Percentiles rank a stretch among this genome's conserved stretches.
These are phyloP conservation scores for Aradus depressus DNA, from an alignment of 2,888 invertebrate genomes.

Conservation along the genomic window DNA sequence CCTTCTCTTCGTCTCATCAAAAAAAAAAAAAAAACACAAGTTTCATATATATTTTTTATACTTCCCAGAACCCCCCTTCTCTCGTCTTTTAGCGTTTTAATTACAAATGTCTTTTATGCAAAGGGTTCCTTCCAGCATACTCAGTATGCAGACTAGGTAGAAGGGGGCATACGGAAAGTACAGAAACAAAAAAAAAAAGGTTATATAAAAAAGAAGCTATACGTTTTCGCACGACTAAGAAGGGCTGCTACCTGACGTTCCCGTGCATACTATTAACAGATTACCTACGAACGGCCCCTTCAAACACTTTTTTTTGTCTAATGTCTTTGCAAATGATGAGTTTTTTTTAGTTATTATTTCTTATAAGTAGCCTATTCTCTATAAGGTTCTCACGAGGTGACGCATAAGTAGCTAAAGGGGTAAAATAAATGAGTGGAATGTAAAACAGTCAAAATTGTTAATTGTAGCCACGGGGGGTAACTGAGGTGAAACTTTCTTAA, in stretches of 20 bases:
- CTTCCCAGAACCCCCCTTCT: too few species aligned
- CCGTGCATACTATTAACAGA: slow-evolving; percentile 8
- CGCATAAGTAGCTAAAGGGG: not conserved
- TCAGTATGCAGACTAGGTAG: too few species aligned
- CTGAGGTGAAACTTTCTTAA: too few species aligned
- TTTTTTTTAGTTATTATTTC: not conserved
- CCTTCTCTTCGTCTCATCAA: too few species aligned
- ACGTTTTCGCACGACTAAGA: slow-evolving; percentile 6
- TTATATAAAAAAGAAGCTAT: too few species aligned
- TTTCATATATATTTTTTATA: slow-evolving; percentile 1
- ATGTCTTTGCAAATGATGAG: slow-evolving; percentile 8
- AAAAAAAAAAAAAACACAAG: slow-evolving; percentile 5
- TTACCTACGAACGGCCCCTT: not conserved
- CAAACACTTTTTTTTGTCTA: not conserved
- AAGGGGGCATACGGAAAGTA: too few species aligned
- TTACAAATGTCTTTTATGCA: too few species aligned
- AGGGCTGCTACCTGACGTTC: not conserved
- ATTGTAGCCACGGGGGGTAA: too few species aligned
- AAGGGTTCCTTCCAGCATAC: too few species aligned
- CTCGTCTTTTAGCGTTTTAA: not conserved
- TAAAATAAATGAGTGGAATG: too few species aligned
- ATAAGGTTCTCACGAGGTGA: not conserved
- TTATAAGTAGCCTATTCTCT: not conserved
- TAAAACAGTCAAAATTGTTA: not conserved
- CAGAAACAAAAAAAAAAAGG: too few species aligned